Conservation (phyloP, 1,140 invertebrate genomes). For the Pogonomyrmex barbatus region DNA sequence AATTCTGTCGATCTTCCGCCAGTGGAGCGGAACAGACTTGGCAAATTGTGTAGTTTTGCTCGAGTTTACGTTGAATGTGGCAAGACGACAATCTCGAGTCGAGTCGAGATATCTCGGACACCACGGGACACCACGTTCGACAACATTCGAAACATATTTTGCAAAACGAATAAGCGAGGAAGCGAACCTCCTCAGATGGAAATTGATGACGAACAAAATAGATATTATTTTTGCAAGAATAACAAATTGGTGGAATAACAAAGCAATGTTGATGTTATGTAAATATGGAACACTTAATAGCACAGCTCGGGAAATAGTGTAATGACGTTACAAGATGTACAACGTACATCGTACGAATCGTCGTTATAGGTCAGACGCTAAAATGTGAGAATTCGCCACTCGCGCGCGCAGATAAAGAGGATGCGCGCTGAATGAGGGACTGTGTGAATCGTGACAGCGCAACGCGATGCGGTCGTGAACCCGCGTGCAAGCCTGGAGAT, state of each 20-base stretch:
- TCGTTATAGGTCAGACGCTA: background rate
- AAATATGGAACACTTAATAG: background rate
- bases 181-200: background rate
- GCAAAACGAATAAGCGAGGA: background rate
- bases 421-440: slow-evolving; percentile 62
- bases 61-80: slow-evolving; percentile 34
- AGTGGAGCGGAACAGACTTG: slow-evolving; percentile 64
- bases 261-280: background rate
- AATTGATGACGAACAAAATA: background rate
- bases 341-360: background rate
- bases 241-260: slow-evolving; percentile 7
- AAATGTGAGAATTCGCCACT: slow-evolving; percentile 42
- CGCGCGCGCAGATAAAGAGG: slow-evolving; percentile 37
- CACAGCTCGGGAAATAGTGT: background rate
- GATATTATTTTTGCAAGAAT: background rate
- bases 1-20: slow-evolving; percentile 57
- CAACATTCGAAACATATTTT: background rate
- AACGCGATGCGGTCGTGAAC: slow-evolving; percentile 61
- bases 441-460: slow-evolving; percentile 71
- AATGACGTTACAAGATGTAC: background rate
- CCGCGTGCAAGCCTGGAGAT: slow-evolving; percentile 45
- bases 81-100: background rate
- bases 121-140: background rate
- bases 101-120: background rate
- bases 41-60: slow-evolving; percentile 57